Percentiles rank a stretch among this genome's conserved stretches.
Conservation (phyloP, 35 echinoderm and acorn worm species). For the Strongylocentrotus purpuratus region DNA sequence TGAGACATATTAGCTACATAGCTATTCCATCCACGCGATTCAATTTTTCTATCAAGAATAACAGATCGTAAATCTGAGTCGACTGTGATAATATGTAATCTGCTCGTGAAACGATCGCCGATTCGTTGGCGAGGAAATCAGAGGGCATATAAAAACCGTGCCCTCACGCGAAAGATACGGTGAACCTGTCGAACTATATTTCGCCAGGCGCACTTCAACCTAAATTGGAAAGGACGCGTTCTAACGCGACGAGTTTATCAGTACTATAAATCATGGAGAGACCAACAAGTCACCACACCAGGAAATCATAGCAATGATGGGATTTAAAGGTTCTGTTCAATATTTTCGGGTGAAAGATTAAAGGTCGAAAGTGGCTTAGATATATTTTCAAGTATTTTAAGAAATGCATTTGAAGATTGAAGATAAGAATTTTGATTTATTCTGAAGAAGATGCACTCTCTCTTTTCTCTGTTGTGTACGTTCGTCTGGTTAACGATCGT, state of each 20-base stretch:
- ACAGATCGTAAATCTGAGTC: slow-evolving; percentile 5
- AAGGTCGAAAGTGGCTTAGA: no score
- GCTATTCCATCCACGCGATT: neutral
- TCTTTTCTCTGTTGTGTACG: no score
- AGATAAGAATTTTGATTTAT: no score
- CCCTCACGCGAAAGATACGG: neutral
- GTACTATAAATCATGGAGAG: neutral
- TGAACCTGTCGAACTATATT: neutral
- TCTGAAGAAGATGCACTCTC: no score
- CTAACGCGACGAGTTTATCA: neutral
- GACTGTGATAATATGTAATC: neutral
- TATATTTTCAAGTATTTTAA: no score
- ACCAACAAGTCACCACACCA: neutral
- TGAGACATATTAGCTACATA: neutral
- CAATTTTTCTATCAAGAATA: slow-evolving; percentile 19
- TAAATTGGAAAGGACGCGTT: slow-evolving; percentile 5
- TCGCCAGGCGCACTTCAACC: neutral
- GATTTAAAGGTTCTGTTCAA: no score
- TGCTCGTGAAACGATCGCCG: neutral
- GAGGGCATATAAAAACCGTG: neutral
- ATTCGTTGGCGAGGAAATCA: neutral
- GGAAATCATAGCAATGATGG: no score
- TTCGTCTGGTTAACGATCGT: no score
- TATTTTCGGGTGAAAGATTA: no score
- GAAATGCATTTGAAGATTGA: no score